Evolutionary conservation across 2,797 vertebrate genomes (phyloP), one percentile per base, ranked within the genome.

Genomic region (Dendrocincla fuliginosa): DNA sequence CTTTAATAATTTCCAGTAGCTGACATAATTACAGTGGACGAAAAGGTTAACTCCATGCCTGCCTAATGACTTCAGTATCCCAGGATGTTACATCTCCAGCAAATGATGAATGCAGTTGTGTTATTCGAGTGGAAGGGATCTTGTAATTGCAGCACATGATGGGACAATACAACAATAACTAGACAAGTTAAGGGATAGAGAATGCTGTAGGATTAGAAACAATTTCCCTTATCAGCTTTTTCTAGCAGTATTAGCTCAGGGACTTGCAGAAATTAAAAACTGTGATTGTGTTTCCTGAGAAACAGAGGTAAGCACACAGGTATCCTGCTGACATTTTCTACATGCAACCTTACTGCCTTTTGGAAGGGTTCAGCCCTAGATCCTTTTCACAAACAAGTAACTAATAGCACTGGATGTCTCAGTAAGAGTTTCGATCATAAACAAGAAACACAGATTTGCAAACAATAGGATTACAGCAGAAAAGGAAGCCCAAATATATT

Each of bases 41-140:
- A 49, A 93, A 90, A 93, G 56, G 68, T 83, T 91, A 95, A 85
- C 59, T 11, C 78, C 69, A 41, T 9, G 41, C 33, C 90, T 79
- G 35, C 55, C 74, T 64, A n/a, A 64, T 42, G 33, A 39, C 57
- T 28, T 81, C 68, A 24, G 42, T 22, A 61, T 64, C 59, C 59
- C 71, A 73, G 85, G 55, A 60, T 2, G 5, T 50, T 25, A n/a
- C 42, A 77, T 33, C 67, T 57, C 60, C 63, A 65, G 24, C 47
- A 73, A 94, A 90, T 15, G 1, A 73, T 5, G 0, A n/a, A 2
- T 56, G 39, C 39, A 63, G 49, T 18, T 67, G 56, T 59, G 33
- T 68, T 89, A 63, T 19, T 91, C 39, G 49, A 86, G 73, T 9
- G 13, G 53, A 91, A 91, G 11, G 14, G 64, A n/a, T 89, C 11